Evolutionary conservation across 2,888 invertebrate genomes (phyloP), one percentile per base, ranked within the genome.

Genomic region (Dasypolia templi): DNA sequence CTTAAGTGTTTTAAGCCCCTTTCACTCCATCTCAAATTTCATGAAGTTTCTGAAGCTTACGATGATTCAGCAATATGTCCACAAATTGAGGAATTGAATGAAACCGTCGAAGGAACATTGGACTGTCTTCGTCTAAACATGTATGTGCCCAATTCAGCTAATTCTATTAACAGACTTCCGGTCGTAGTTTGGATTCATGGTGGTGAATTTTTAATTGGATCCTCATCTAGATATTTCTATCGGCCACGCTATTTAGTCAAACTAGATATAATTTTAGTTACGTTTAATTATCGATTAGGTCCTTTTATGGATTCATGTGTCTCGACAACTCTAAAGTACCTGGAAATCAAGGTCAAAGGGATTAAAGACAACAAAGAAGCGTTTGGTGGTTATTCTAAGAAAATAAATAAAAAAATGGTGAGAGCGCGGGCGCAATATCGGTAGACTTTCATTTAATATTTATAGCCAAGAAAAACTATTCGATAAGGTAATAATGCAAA

Each of bases 271-370:
- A 89, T 94, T 66, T 78, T 93, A 53, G 92, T 94, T 0, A 91
- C 92, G 3, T 39, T 94, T 0, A 94, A 94, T 77, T 95, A 94
- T 58, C 88, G 94, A 17, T 22, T 94, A 0, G 93, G 93, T 0
- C 90, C 91, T 1, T n/a, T n/a, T 94, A 93, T 65, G 94, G 94
- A 4, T 94, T 94, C 68, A 92, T 94, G 91, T 93, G 93, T 70
- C 83, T 94, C 1, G 89, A 92, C 44, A 90, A 82, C 1, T 86
- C 90, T 0, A 86, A 89, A n/a, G 82, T 93, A 19, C 91, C 93
- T 0, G 94, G 94, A 1, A 94, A 94, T 72, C 93, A 93, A 78
- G 94, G 93, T 0, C 19, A 87, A 89, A 72, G 94, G 94, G 94
- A 81, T 94, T 2, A 93, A 91, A 63, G 80, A 90, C 1, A 92